Base-by-base conservation (phyloP, 2,113 vertebrate genomes). In the Microtus pennsylvanicus region DNA sequence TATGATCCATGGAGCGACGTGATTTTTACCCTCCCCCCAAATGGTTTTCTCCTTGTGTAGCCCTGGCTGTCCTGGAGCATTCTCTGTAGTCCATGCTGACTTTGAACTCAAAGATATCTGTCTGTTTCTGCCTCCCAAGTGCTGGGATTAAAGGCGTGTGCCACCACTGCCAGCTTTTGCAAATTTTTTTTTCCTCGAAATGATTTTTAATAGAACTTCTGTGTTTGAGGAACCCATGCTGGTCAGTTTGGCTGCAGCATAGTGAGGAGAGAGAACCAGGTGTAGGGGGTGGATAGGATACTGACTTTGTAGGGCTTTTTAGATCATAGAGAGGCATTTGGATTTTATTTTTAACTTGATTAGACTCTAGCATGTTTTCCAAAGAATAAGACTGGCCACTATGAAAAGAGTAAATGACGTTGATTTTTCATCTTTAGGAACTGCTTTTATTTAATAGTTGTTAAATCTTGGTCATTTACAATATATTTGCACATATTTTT, bases 391-490 rank as follows among this genome's bases (percentile, higher is more conserved):
- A 72, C 11, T 76, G 47, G 30, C 30, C 69, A 0, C 35, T 90
- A 0, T 19, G 33, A 58, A 6, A 83, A n/a, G 0, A 55, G 19
- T 70, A 78, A 78, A 58, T 89, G 70, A 76, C 45, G 58, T 93
- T 93, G 6, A 3, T 38, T 74, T 93, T 94, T 75, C 14, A 69
- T 72, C 35, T 91, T 95, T 86, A 67, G 77, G 30, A 95, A 80
- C 22, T 58, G 52, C 52, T 82, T 3, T 92, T 89, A 90, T 16
- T 89, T 92, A 76, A 35, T 24, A 83, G 9, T 80, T 93, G 21
- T 67, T 97, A 65, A 88, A 55, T 78, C 11, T 93, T 78, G 35
- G 33, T 55, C 33, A 22, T 55, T 58, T 72, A 35, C 9, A 76
- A 0, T 12, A 26, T 65, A 45, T 47, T 85, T 78, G 63, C 7